Percentiles rank a stretch among this genome's conserved stretches.
phyloP scores from a whole-genome alignment of 2,888 invertebrate genomes.

The Himalopsyche anomala region DNA sequence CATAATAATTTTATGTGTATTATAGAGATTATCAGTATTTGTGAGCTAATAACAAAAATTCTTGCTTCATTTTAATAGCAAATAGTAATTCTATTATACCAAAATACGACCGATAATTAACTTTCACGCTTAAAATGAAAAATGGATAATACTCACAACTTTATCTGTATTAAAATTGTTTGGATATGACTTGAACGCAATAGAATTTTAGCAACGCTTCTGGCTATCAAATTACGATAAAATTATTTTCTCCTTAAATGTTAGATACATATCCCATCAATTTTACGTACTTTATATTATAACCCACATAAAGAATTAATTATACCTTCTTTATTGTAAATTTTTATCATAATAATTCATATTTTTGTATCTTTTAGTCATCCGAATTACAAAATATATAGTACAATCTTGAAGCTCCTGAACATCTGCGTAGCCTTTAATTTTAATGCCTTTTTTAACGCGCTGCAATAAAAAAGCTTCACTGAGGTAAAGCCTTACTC shows the following conservation, averaged over 20 bases:
- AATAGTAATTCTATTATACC: too few species aligned
- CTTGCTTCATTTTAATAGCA: too few species aligned
- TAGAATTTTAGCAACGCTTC: background rate
- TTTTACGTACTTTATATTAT: conserved; percentile 1
- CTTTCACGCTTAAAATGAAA: too few species aligned
- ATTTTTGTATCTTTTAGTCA: conserved; percentile 25
- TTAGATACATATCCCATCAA: background rate
- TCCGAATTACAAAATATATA: conserved; percentile 8
- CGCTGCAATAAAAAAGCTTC: conserved; percentile 29
- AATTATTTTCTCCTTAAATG: background rate
- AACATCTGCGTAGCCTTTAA: conserved; percentile 39
- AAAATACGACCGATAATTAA: too few species aligned
- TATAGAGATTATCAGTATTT: too few species aligned
- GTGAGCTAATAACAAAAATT: too few species aligned
- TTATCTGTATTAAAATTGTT: too few species aligned
- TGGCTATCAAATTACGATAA: background rate
- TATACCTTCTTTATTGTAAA: background rate
- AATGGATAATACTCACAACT: too few species aligned
- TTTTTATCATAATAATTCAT: background rate
- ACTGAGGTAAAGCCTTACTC: conserved; percentile 32
- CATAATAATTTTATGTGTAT: too few species aligned
- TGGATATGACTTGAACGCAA: background rate
- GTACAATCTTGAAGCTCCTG: conserved; percentile 18
- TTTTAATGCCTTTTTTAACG: conserved; percentile 37
- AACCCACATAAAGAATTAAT: background rate